Evolutionary conservation across 2,888 invertebrate genomes (phyloP).

Genomic region (Drosophila monieri): DNA sequence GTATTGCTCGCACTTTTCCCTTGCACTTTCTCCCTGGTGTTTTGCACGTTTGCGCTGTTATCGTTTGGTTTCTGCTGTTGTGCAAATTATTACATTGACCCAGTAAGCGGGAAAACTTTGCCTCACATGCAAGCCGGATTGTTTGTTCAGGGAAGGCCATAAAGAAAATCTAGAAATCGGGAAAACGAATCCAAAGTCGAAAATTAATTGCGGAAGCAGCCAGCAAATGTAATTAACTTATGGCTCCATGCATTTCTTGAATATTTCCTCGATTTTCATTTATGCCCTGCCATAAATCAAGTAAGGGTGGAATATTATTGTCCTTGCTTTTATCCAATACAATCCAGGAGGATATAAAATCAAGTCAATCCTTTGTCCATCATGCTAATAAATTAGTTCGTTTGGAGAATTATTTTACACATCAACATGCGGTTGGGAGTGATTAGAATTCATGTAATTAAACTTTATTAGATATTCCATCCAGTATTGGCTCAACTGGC

Average conservation of each 20-base stretch:
- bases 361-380: slow-evolving; percentile 4
- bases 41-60: slow-evolving; percentile 63
- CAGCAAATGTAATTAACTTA: slow-evolving; percentile 59
- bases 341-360: not conserved
- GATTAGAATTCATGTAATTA: not conserved
- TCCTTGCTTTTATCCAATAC: too few species aligned
- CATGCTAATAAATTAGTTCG: not conserved
- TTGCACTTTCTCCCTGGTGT: slow-evolving; percentile 56
- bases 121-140: slow-evolving; percentile 12
- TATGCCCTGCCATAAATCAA: slow-evolving; percentile 52
- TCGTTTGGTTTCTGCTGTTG: slow-evolving; percentile 56
- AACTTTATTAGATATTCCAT: not conserved
- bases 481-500: not conserved
- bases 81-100: slow-evolving; percentile 76
- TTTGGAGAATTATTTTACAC: not conserved
- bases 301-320: slow-evolving; percentile 4
- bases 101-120: slow-evolving; percentile 51
- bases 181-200: slow-evolving; percentile 12
- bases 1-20: slow-evolving; percentile 24
- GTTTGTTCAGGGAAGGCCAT: slow-evolving; percentile 2
- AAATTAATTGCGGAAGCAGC: slow-evolving; percentile 33
- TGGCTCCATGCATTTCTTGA: slow-evolving; percentile 19
- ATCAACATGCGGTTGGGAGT: not conserved
- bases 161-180: slow-evolving; percentile 31
- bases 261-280: slow-evolving; percentile 27